Base-by-base conservation (phyloP, 2,888 invertebrate species). In the Andrena marginata region DNA sequence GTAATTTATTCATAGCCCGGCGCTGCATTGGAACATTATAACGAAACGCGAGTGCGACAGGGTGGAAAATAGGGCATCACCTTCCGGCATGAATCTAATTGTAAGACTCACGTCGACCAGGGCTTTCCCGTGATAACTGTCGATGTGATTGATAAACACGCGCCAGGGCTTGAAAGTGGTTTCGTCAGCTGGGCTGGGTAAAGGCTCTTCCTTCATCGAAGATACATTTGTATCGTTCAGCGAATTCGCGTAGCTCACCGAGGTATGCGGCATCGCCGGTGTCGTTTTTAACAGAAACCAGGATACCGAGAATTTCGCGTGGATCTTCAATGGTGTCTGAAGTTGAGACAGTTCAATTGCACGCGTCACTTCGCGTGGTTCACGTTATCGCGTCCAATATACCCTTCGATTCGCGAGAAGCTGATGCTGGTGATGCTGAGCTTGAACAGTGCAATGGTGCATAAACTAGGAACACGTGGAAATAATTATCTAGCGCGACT, bases 131-230 rank as follows among this genome's bases (percentile, higher is more conserved):
- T 96, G 95, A 91, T 95, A 96, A n/a, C 95, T 95, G 91, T 96
- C 96, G 62, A 96, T 92, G 83, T 96, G 95, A 91, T 96, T 96
- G 62, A 96, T 93, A 90, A 96, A 96, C 90, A 96, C 94, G 59
- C 96, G 94, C 90, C 95, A 95, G 13, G 93, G 94, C 1, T 94
- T 94, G 86, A 95, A 95, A 51, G 54, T 51, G 5, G 70, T 4
- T 31, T 86, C 84, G 8, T 7, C 62, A 6, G 54, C 16, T 77
- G 77, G 48, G 35, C 20, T 49, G 2, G 10, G 33, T 16, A 29
- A 7, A n/a, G 13, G 8, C 7, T 31, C 33, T 6, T 23, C 70
- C 56, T 48, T 76, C 7, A 26, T 8, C 54, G 54, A 54, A 20
- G 54, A 20, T 8, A 20, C 54, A 23, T 20, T 20, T 20, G 54